Percentiles rank a stretch among this genome's conserved stretches.
These are phyloP conservation scores for Netelia inedita DNA, from an alignment of 2,888 invertebrate genomes.

Conservation along the genomic window DNA sequence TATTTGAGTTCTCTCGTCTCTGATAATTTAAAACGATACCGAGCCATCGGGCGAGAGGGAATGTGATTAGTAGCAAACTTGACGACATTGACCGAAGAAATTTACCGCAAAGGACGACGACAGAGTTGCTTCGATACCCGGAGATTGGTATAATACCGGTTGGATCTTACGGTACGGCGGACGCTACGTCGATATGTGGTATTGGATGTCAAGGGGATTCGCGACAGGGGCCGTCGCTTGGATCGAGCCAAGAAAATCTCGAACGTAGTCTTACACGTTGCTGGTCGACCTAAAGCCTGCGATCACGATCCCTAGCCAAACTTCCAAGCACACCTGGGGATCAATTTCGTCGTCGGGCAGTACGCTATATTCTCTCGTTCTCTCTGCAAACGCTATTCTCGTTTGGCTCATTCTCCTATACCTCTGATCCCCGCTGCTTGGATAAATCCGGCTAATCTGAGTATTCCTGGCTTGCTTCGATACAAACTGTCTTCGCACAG, in stretches of 20 bases:
- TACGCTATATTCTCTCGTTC: constrained; percentile 17
- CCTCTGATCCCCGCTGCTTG: too few relatives aligned
- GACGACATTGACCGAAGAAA: constrained; percentile 7
- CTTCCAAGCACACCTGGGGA: constrained; percentile 75
- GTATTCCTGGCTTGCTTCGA: background rate
- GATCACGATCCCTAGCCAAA: constrained; percentile 73
- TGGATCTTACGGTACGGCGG: constrained; percentile 6
- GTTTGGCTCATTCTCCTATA: constrained; percentile 17
- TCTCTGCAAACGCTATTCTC: constrained; percentile 26
- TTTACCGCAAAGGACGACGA: background rate
- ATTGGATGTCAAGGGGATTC: constrained; percentile 61
- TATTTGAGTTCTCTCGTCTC: constrained; percentile 18
- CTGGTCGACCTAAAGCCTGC: constrained; percentile 69
- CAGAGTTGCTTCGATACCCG: constrained; percentile 7
- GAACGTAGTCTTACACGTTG: constrained; percentile 74
- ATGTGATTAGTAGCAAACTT: constrained; percentile 2
- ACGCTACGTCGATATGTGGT: constrained; percentile 43
- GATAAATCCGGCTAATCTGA: constrained; percentile 1
- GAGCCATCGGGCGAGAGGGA: constrained; percentile 29
- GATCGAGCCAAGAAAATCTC: constrained; percentile 70
- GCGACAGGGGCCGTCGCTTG: constrained; percentile 29
- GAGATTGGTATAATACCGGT: background rate
- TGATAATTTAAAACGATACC: constrained; percentile 44
- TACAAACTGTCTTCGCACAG: too few relatives aligned
- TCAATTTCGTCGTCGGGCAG: constrained; percentile 74